phyloP scores from a whole-genome alignment of 2,113 vertebrate species.

The Gavialis gangeticus region DNA sequence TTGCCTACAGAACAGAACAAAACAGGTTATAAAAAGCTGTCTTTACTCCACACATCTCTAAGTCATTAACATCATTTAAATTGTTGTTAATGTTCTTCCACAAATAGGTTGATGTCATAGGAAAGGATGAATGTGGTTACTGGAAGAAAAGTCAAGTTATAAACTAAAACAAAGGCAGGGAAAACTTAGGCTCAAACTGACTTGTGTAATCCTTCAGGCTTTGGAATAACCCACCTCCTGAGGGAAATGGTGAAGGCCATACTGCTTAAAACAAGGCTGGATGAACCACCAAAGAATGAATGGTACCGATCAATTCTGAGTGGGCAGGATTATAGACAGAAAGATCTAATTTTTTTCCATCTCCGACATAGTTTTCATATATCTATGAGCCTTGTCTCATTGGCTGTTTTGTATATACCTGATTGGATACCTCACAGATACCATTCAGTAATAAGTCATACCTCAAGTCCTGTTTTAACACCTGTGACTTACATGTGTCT shows the following conservation, averaged over 20 bases:
- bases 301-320: background rate
- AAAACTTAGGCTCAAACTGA: background rate
- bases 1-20: background rate
- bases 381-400: background rate
- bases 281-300: background rate
- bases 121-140: background rate
- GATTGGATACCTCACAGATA: background rate
- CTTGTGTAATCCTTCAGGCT: background rate
- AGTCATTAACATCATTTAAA: background rate
- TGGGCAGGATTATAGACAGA: background rate
- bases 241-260: background rate
- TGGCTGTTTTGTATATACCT: background rate
- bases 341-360: background rate
- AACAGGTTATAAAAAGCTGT: background rate
- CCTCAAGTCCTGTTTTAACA: background rate
- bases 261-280: background rate
- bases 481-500: background rate
- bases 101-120: background rate
- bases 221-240: background rate
- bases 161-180: background rate
- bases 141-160: background rate
- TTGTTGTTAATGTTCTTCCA: background rate
- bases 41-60: background rate
- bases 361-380: background rate
- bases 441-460: too few species aligned